Evolutionary conservation across 2,797 vertebrate species (phyloP).

Genomic region (Semaprochilodus insignis): DNA sequence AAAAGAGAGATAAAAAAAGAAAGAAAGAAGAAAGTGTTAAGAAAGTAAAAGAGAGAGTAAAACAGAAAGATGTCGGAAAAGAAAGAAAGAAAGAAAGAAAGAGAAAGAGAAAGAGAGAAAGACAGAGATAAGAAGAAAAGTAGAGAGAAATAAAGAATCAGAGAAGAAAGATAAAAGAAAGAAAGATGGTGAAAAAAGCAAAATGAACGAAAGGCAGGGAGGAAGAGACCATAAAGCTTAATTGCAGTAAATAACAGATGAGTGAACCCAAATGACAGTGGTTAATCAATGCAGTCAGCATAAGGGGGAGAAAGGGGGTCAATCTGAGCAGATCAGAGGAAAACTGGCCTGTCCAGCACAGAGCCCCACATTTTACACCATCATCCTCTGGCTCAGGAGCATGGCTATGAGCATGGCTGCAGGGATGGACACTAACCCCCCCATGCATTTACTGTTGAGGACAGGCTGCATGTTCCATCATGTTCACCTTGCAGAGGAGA

Average conservation of each 20-base stretch:
- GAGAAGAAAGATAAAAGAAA: conserved; percentile 37
- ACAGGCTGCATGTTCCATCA: background rate
- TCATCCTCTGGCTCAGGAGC: conserved; percentile 26
- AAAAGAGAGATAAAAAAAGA: no score
- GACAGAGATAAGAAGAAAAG: conserved; percentile 37
- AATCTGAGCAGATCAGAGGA: conserved; percentile 9
- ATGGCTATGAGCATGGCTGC: conserved; percentile 23
- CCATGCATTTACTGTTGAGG: conserved; percentile 34
- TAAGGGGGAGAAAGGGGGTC: conserved; percentile 44
- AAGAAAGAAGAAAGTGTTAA: no score
- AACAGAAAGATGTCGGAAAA: no score
- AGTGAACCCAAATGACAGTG: conserved; percentile 55
- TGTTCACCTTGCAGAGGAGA: background rate
- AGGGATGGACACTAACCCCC: background rate
- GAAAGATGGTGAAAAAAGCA: conserved; percentile 48
- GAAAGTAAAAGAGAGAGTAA: no score
- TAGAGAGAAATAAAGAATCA: conserved; percentile 23
- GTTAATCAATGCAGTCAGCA: conserved; percentile 41
- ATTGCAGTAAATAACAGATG: conserved; percentile 56
- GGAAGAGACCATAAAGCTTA: conserved; percentile 58
- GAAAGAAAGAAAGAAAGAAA: background rate
- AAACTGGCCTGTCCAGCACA: conserved; percentile 4
- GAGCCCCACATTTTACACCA: conserved; percentile 27
- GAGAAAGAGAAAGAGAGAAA: conserved; percentile 46
- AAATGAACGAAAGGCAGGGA: conserved; percentile 41